Conservation (phyloP, 2,797 vertebrate species). For the Diplodus puntazzo region DNA sequence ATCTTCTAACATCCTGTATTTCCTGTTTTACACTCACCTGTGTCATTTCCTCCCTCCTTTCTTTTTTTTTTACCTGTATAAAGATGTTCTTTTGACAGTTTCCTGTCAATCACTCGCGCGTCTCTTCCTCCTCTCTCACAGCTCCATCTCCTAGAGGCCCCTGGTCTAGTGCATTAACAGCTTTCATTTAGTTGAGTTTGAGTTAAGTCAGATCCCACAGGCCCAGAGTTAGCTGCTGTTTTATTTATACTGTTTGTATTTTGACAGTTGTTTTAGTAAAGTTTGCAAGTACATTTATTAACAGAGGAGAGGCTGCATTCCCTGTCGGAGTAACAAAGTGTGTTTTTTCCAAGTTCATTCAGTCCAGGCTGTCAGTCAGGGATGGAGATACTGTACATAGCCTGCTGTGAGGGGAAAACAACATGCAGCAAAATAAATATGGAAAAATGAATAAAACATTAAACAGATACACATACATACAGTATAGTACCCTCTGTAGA, state of each 20-base stretch:
- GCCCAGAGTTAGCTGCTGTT: slow-evolving; percentile 55
- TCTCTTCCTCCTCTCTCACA: background rate
- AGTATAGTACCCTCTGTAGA: background rate
- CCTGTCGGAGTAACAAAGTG: slow-evolving; percentile 24
- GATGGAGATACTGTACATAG: slow-evolving; percentile 19
- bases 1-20: slow-evolving; percentile 5
- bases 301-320: slow-evolving; percentile 46
- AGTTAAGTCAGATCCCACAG: slow-evolving; percentile 55
- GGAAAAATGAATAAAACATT: slow-evolving; percentile 55
- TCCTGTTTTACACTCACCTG: slow-evolving; percentile 26
- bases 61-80: slow-evolving; percentile 12
- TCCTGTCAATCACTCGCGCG: slow-evolving; percentile 40
- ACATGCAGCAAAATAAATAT: slow-evolving; percentile 31
- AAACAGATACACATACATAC: slow-evolving; percentile 19
- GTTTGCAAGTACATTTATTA: slow-evolving; percentile 46
- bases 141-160: slow-evolving; percentile 38
- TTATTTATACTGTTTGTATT: slow-evolving; percentile 70
- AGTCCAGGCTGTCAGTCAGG: slow-evolving; percentile 49
- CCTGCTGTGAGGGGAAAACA: slow-evolving; percentile 3
- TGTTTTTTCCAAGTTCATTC: slow-evolving; percentile 36
- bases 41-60: slow-evolving; percentile 5
- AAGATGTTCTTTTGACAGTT: slow-evolving; percentile 57
- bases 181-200: slow-evolving; percentile 62
- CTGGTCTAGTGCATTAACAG: slow-evolving; percentile 40
- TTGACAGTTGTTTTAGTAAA: slow-evolving; percentile 58